Conservation (phyloP, 2,797 vertebrate genomes). For the Ctenochaetus hawaiiensis region DNA sequence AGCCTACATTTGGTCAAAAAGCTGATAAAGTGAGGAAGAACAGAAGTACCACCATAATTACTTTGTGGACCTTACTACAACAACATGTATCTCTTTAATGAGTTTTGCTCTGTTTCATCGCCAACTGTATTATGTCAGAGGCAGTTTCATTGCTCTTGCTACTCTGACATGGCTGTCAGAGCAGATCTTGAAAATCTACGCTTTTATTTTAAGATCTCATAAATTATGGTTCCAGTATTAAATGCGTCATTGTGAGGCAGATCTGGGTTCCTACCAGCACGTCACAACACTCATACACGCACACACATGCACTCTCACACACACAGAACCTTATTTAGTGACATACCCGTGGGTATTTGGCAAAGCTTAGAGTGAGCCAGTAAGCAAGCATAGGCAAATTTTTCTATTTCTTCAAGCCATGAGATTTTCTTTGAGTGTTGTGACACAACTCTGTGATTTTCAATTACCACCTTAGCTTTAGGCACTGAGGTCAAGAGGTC, state of each 20-base stretch:
- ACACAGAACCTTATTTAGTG: slow-evolving; percentile 72
- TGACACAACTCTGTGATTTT: slow-evolving; percentile 3
- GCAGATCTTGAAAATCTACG: slow-evolving; percentile 33
- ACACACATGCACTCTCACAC: slow-evolving; percentile 26
- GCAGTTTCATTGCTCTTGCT: slow-evolving; percentile 12
- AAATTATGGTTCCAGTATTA: slow-evolving; percentile 68
- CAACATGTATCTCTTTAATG: not conserved
- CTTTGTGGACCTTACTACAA: not conserved
- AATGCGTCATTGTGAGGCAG: slow-evolving; percentile 76
- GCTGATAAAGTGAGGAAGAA: slow-evolving; percentile 7
- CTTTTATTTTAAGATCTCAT: slow-evolving; percentile 75
- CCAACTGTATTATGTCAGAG: slow-evolving; percentile 18
- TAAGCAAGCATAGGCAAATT: slow-evolving; percentile 44
- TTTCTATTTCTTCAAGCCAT: not conserved
- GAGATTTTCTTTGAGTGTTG: slow-evolving; percentile 7
- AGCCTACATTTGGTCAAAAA: not conserved
- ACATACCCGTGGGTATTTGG: slow-evolving; percentile 67
- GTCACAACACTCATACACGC: slow-evolving; percentile 59
- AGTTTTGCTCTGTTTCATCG: slow-evolving; percentile 20
- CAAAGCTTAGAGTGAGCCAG: slow-evolving; percentile 51
- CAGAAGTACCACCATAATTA: not conserved
- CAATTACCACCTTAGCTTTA: slow-evolving; percentile 10
- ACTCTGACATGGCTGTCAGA: slow-evolving; percentile 18
- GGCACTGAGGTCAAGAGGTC: not conserved
- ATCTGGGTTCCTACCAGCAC: slow-evolving; percentile 47